Percentiles rank a stretch among this genome's conserved stretches.
Evolutionary conservation across 2,113 vertebrate genomes (phyloP).

Genomic region (Aphyosemion australe): DNA sequence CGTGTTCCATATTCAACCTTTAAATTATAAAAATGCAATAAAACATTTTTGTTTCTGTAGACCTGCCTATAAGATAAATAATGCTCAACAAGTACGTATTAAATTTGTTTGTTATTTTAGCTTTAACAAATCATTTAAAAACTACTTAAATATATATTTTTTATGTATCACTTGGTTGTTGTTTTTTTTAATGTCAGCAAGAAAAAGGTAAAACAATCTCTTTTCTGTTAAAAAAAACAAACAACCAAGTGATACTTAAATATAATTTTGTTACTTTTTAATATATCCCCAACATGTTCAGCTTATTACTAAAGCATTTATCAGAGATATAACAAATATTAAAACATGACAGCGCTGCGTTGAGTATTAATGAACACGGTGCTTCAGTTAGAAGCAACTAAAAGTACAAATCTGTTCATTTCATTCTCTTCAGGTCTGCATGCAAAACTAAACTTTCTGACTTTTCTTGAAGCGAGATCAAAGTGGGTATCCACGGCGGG

Average conservation of each 20-base stretch:
- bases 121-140: background rate
- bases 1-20: no score
- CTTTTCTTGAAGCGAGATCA: conserved; percentile 8
- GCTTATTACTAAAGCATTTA: background rate
- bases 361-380: background rate
- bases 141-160: no score
- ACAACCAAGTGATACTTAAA: no score
- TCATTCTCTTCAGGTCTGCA: background rate
- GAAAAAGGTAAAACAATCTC: no score
- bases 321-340: background rate
- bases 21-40: no score
- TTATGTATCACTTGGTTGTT: no score
- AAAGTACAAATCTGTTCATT: background rate
- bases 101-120: background rate
- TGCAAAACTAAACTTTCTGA: conserved; percentile 11
- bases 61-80: background rate
- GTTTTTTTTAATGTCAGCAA: no score
- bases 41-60: no score
- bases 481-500: conserved; percentile 10
- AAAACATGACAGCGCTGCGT: background rate
- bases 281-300: background rate
- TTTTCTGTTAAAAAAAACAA: no score
- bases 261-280: background rate
- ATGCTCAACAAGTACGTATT: no score
- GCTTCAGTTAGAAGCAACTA: background rate